phyloP scores from a whole-genome alignment of 2,797 vertebrate species.

The Melanotaenia parkinsoni region DNA sequence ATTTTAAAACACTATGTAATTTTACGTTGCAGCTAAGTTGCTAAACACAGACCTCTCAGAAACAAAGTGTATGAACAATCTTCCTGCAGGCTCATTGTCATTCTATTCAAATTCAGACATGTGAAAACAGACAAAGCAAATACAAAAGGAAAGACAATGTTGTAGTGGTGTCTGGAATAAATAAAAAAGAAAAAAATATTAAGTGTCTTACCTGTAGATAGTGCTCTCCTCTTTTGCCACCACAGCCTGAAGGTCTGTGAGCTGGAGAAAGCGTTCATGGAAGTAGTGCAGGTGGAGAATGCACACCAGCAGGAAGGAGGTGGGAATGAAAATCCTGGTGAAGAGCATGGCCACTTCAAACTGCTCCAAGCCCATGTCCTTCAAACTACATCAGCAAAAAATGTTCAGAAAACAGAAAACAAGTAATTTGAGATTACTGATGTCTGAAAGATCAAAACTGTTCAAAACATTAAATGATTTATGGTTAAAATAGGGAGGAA shows the following conservation, averaged over 20 bases:
- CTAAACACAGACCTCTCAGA: too few relatives aligned
- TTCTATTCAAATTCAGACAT: background rate
- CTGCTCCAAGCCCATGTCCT: slow-evolving; percentile 89
- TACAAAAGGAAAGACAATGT: background rate
- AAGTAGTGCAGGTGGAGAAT: slow-evolving; percentile 98
- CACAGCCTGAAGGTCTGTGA: slow-evolving; percentile 96
- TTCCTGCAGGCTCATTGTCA: background rate
- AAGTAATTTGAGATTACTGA: slow-evolving; percentile 1
- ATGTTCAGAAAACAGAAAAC: background rate
- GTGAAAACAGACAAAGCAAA: background rate
- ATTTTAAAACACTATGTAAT: background rate
- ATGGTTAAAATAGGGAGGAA: too few relatives aligned
- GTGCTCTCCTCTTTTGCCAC: slow-evolving; percentile 93
- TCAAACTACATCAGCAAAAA: slow-evolving; percentile 77
- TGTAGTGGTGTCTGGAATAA: background rate
- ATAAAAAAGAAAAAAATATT: background rate
- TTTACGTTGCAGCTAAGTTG: background rate
- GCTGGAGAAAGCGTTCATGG: slow-evolving; percentile 93
- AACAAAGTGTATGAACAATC: background rate
- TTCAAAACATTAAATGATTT: too few relatives aligned
- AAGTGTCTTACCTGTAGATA: slow-evolving; percentile 90
- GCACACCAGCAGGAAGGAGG: slow-evolving; percentile 95
- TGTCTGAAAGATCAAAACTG: background rate
- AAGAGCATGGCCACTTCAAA: slow-evolving; percentile 87
- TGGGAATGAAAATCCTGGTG: slow-evolving; percentile 94